A percentile compares a stretch with the other conserved stretches of the same genome.
phyloP scores from a whole-genome alignment of 2,113 vertebrate genomes.

The Nipponia nippon region DNA sequence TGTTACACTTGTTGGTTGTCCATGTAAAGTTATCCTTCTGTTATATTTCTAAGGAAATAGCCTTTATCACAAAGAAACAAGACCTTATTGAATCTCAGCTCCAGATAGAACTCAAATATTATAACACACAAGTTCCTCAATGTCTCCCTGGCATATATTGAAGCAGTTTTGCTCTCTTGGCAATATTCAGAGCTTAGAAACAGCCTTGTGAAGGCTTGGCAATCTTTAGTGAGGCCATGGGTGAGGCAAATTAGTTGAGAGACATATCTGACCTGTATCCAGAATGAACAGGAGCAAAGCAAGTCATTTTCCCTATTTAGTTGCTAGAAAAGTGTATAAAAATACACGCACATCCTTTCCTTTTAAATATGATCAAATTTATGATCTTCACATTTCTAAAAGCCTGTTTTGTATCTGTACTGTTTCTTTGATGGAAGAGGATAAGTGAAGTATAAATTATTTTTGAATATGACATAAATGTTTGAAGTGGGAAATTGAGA shows the following conservation, averaged over 20 bases:
- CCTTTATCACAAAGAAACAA: background rate
- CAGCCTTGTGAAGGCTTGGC: background rate
- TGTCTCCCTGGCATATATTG: background rate
- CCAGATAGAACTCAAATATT: background rate
- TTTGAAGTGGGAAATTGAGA: background rate
- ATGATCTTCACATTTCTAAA: background rate
- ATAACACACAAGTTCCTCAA: background rate
- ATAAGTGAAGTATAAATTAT: background rate
- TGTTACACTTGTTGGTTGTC: background rate
- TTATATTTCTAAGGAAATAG: background rate
- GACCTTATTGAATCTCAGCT: background rate
- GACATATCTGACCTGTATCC: background rate
- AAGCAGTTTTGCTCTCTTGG: background rate
- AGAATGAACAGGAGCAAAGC: slow-evolving; percentile 13
- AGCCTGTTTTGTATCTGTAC: background rate
- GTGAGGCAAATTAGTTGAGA: background rate
- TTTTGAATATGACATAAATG: background rate
- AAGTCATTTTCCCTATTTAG: slow-evolving; percentile 7
- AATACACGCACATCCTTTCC: background rate
- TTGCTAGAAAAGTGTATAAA: background rate
- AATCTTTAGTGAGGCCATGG: background rate
- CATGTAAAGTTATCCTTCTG: background rate
- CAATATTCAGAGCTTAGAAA: background rate
- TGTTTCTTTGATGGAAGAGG: background rate
- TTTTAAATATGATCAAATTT: background rate